Evolutionary conservation across 2,797 vertebrate species (phyloP).

Genomic region (Craterocephalus amniculus): DNA sequence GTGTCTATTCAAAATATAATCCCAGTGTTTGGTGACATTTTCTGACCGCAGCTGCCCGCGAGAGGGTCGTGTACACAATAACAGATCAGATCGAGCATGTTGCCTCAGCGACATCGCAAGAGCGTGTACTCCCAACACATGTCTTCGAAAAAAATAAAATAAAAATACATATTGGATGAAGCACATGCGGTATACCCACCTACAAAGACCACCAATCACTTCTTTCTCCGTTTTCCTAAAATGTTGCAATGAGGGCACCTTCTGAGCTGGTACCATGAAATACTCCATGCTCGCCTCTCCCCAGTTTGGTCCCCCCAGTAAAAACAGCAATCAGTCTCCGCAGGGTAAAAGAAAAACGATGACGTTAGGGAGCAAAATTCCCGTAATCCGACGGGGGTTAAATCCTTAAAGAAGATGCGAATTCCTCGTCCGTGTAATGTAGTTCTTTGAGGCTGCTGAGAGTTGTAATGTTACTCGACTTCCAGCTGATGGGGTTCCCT

Average conservation of each 20-base stretch:
- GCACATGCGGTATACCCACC: slow-evolving; percentile 84
- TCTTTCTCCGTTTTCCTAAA: slow-evolving; percentile 99
- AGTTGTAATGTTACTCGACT: slow-evolving; percentile 87
- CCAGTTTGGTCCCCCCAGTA: slow-evolving; percentile 73
- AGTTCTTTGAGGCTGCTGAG: slow-evolving; percentile 74
- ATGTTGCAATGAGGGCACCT: slow-evolving; percentile 96
- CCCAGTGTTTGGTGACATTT: slow-evolving; percentile 21
- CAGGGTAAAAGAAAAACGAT: slow-evolving; percentile 38
- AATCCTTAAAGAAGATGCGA: slow-evolving; percentile 29
- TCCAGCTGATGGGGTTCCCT: slow-evolving; percentile 89
- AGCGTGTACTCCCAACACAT: slow-evolving; percentile 59
- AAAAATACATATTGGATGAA: slow-evolving; percentile 22
- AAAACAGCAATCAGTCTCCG: slow-evolving; percentile 42
- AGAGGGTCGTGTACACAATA: slow-evolving; percentile 80
- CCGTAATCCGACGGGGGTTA: slow-evolving; percentile 37
- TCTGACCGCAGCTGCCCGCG: slow-evolving; percentile 46
- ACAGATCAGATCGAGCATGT: slow-evolving; percentile 79
- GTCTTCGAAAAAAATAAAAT: too few relatives aligned
- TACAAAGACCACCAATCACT: slow-evolving; percentile 97
- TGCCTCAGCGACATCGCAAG: slow-evolving; percentile 68
- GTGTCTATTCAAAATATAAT: slow-evolving; percentile 21
- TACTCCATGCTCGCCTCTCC: slow-evolving; percentile 93
- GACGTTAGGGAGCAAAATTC: slow-evolving; percentile 34
- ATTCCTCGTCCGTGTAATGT: slow-evolving; percentile 57
- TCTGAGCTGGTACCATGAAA: slow-evolving; percentile 98